These are phyloP conservation scores for Phocoena phocoena DNA, from an alignment of 2,113 vertebrate genomes.

Conservation along the genomic window DNA sequence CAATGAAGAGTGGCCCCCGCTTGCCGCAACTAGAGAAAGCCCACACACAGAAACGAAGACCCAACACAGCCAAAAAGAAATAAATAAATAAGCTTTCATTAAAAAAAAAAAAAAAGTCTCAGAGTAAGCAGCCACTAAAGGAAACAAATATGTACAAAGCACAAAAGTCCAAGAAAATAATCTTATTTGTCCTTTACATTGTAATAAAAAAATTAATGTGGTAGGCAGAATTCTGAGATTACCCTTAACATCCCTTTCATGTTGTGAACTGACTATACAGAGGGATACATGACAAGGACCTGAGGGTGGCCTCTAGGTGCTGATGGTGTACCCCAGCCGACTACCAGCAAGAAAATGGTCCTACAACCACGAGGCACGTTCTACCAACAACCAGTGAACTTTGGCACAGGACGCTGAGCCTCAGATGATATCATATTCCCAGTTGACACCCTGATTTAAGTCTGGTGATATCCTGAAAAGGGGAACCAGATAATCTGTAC, in stretches of 20 bases:
- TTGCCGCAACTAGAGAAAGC: no score
- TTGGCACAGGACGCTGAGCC: neutral
- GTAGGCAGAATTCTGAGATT: neutral
- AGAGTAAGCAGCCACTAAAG: neutral
- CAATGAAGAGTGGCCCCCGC: no score
- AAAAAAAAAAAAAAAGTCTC: neutral
- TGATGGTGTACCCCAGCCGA: neutral
- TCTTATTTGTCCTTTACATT: neutral
- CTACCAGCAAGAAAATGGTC: neutral
- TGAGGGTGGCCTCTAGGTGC: neutral
- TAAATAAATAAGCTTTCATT: neutral
- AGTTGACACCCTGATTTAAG: neutral
- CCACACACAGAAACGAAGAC: neutral
- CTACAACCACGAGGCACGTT: neutral
- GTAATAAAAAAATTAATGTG: neutral
- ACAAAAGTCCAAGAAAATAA: neutral
- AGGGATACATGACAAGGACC: neutral
- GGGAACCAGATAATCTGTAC: neutral
- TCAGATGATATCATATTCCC: neutral
- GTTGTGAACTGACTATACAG: neutral
- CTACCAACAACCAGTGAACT: neutral
- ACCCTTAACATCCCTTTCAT: neutral
- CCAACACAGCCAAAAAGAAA: neutral
- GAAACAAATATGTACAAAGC: neutral
- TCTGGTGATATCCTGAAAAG: neutral